These are phyloP conservation scores for Empidonax alnorum DNA, from an alignment of 2,113 vertebrate species.

Conservation along the genomic window DNA sequence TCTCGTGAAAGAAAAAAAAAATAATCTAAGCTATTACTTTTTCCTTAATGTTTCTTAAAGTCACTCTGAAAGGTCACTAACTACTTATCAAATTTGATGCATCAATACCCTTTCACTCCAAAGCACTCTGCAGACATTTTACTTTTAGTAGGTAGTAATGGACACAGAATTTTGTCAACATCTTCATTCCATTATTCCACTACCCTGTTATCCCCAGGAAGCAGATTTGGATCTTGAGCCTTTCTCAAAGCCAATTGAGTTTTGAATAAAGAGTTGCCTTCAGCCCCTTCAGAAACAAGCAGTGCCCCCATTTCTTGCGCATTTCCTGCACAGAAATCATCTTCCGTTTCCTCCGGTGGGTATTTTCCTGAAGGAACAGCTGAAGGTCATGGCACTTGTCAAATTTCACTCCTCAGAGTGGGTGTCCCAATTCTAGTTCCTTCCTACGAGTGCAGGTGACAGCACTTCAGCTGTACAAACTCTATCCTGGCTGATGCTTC, in stretches of 20 bases:
- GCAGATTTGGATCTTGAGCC: not conserved
- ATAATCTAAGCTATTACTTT: not conserved
- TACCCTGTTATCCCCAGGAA: not conserved
- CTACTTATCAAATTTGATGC: not conserved
- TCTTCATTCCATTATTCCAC: not conserved
- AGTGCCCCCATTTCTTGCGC: not conserved
- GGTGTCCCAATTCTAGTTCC: not conserved
- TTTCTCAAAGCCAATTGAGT: not conserved
- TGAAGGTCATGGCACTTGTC: not conserved
- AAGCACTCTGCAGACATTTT: not conserved
- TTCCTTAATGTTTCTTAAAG: not conserved
- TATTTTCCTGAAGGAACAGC: not conserved
- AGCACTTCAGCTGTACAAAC: not conserved
- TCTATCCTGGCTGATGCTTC: not conserved
- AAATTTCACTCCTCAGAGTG: not conserved
- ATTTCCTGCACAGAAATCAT: not conserved
- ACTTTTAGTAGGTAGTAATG: not conserved
- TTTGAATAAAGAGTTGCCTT: not conserved
- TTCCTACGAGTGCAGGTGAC: not conserved
- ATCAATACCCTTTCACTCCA: not conserved
- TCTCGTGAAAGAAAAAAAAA: not conserved
- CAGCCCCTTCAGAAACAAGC: not conserved
- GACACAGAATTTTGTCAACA: not conserved
- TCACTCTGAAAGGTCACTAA: constrained; percentile 8
- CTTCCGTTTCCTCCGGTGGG: not conserved